phyloP scores from a whole-genome alignment of 2,888 invertebrate genomes.

The Eulithis testata region DNA sequence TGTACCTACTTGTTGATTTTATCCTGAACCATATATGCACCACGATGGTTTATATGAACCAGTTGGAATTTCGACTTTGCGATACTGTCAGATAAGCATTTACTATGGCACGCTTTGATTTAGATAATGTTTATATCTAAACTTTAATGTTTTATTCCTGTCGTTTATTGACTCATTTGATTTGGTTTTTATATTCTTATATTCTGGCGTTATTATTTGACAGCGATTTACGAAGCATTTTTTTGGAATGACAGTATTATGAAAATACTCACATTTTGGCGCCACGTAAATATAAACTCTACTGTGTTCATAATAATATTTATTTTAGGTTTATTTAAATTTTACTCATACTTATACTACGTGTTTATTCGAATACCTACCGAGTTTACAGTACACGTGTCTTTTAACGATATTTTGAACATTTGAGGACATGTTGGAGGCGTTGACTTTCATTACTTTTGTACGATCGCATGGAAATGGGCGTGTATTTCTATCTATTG shows the following conservation, averaged over 20 bases:
- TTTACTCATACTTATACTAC: neutral
- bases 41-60: too few relatives aligned
- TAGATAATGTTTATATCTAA: neutral
- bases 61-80: neutral
- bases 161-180: conserved; percentile 1
- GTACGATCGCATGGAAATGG: too few relatives aligned
- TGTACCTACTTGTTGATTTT: too few relatives aligned
- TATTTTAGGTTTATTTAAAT: conserved; percentile 1
- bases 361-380: conserved; percentile 6
- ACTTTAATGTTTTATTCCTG: neutral
- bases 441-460: neutral
- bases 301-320: neutral
- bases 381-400: conserved; percentile 2
- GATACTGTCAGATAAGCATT: neutral
- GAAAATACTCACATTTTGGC: neutral
- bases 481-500: too few relatives aligned
- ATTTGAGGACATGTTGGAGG: conserved; percentile 1
- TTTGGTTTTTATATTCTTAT: neutral
- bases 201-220: neutral
- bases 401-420: conserved; percentile 6
- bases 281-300: conserved; percentile 2
- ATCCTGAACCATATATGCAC: too few relatives aligned
- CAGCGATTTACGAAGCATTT: conserved; percentile 1
- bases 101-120: neutral
- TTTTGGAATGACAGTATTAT: neutral